These are phyloP conservation scores for Penaeus japonicus DNA, from an alignment of 1,140 invertebrate species.

Conservation along the genomic window DNA sequence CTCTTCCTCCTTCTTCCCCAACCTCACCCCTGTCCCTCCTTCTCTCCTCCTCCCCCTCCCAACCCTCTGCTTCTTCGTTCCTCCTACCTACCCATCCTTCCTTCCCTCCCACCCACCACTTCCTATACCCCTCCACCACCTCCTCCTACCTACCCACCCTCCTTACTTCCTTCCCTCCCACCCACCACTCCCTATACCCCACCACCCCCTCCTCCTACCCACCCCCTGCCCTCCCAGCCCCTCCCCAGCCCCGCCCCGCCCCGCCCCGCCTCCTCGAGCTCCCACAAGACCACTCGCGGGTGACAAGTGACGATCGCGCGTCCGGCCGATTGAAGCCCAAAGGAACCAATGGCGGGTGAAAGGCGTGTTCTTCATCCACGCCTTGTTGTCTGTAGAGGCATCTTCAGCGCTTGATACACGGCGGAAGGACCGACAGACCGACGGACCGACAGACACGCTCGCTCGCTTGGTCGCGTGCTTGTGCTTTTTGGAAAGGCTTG, in stretches of 20 bases:
- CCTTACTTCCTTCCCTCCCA: too few relatives aligned
- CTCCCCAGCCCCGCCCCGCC: background rate
- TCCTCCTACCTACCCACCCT: too few relatives aligned
- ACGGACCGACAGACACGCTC: background rate
- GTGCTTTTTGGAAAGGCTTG: too few relatives aligned
- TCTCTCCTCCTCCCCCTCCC: too few relatives aligned
- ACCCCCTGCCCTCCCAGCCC: background rate
- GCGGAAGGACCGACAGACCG: background rate
- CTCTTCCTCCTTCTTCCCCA: background rate
- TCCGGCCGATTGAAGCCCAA: slow-evolving; percentile 52
- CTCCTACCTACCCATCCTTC: background rate
- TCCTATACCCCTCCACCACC: background rate
- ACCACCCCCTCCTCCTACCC: too few relatives aligned
- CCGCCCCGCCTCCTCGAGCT: background rate
- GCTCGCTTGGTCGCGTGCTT: background rate
- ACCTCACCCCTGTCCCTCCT: background rate
- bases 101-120: background rate
- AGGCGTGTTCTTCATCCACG: slow-evolving; percentile 47
- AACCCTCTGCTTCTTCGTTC: background rate
- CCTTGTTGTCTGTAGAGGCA: slow-evolving; percentile 42
- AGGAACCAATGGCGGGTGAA: slow-evolving; percentile 52
- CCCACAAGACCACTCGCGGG: slow-evolving; percentile 2
- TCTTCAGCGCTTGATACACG: slow-evolving; percentile 9
- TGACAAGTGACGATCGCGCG: slow-evolving; percentile 53
- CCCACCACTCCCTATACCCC: background rate